These are phyloP conservation scores for Lasioglossum oenotherae DNA, from an alignment of 2,888 invertebrate species.

Conservation along the genomic window DNA sequence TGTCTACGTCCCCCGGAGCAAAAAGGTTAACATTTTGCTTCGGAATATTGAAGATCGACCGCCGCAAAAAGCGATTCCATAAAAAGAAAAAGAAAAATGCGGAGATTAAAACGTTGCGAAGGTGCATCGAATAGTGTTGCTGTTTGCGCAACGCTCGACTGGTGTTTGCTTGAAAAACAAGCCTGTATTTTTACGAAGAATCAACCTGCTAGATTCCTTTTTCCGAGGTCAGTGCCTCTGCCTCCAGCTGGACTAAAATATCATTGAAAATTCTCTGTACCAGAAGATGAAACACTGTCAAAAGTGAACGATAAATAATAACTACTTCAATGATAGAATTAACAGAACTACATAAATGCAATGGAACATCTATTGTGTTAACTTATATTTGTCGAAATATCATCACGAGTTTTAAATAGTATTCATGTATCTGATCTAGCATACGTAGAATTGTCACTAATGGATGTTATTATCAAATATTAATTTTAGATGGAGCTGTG, in stretches of 20 bases:
- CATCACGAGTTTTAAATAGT: too few relatives aligned
- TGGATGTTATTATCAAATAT: not conserved
- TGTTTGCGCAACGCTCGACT: conserved; percentile 28
- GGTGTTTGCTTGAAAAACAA: conserved; percentile 46
- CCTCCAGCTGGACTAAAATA: conserved; percentile 28
- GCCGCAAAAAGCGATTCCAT: not conserved
- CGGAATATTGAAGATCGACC: not conserved
- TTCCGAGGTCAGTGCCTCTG: conserved; percentile 24
- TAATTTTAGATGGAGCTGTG: not conserved
- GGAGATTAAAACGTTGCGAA: conserved; percentile 26
- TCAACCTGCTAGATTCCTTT: conserved; percentile 19
- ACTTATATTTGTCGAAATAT: not conserved
- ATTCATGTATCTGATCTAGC: too few relatives aligned
- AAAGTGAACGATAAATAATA: not conserved
- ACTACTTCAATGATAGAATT: not conserved
- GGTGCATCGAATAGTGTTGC: conserved; percentile 35
- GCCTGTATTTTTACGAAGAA: conserved; percentile 44
- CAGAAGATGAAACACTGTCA: not conserved
- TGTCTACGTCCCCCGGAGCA: not conserved
- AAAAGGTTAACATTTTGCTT: not conserved
- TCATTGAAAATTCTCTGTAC: conserved; percentile 23
- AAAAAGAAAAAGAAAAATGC: conserved; percentile 3
- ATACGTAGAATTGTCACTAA: not conserved
- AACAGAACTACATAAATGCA: not conserved
- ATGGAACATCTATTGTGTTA: not conserved